Base-by-base conservation (phyloP, 1,140 invertebrate species). In the Hormaphis cornu region DNA sequence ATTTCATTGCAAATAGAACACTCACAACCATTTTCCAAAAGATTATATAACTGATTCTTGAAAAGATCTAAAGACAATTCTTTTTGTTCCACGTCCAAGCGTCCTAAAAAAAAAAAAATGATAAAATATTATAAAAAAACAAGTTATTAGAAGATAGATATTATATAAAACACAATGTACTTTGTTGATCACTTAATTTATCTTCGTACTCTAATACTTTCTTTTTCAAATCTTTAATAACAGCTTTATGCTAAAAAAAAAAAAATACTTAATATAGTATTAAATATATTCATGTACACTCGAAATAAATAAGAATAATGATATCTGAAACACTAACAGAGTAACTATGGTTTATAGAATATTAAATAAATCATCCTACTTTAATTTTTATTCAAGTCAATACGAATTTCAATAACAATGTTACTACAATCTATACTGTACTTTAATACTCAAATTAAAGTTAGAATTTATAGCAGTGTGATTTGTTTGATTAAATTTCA, bases 1-100 rank as follows among this genome's bases (percentile, higher is more conserved):
- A 66, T 3, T 50, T 66, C 61, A 66, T 50, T 66, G 14, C 61
- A 66, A 48, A 66, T 66, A 8, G 61, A 12, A 50, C 61, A 66
- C 35, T 50, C 28, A n/a, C 48, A 48, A 22, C 50, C 61, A 66
- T 35, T 50, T 66, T 66, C 61, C 10, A 50, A 33, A 16, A 50
- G 6, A 35, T 8, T 16, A 66, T n/a, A 35, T 5, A 48, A 14
- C 50, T 66, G 9, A 9, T 9, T 22, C 35, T 50, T 66, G 3
- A 66, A 30, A 8, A 10, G 9, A 33, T 33, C 30, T n/a, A n/a
- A n/a, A 33, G 30, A 9, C 9, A 9, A 7, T 35, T 54, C 52
- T 6, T 20, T 10, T 6, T 42, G 4, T n/a, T 2, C n/a, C n/a
- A n/a, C n/a, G n/a, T 42, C n/a, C 9, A 12, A 14, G n/a, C 12